phyloP scores from a whole-genome alignment of 2,888 invertebrate genomes.

The Dryadula phaetusa region DNA sequence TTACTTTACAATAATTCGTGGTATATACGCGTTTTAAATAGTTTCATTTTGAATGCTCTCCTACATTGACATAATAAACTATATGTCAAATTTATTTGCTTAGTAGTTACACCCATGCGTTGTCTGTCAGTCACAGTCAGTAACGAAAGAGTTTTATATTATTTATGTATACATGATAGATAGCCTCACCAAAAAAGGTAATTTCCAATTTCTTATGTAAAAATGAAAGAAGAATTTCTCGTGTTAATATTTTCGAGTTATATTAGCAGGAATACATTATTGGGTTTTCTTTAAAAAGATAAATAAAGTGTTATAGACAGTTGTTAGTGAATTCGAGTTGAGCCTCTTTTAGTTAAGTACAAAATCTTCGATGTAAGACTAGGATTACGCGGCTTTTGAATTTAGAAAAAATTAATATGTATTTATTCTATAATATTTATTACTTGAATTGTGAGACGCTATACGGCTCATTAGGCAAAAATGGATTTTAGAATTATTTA shows the following conservation, averaged over 20 bases:
- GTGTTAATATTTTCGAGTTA: background rate
- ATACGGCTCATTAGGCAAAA: background rate
- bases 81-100: no score
- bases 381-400: background rate
- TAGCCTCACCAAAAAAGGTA: no score
- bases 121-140: no score
- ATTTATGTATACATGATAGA: no score
- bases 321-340: background rate
- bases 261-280: no score
- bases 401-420: background rate
- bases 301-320: background rate
- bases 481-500: background rate
- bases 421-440: background rate
- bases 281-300: background rate
- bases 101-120: no score
- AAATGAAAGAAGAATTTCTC: no score
- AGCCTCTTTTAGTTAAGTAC: constrained; percentile 1
- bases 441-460: background rate
- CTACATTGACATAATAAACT: no score
- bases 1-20: no score
- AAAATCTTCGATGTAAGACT: constrained; percentile 4
- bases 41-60: background rate
- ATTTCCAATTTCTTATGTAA: no score
- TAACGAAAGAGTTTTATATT: no score
- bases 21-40: no score